Conservation (phyloP, 2,113 vertebrate species). For the Andinoacara biseriatus region DNA sequence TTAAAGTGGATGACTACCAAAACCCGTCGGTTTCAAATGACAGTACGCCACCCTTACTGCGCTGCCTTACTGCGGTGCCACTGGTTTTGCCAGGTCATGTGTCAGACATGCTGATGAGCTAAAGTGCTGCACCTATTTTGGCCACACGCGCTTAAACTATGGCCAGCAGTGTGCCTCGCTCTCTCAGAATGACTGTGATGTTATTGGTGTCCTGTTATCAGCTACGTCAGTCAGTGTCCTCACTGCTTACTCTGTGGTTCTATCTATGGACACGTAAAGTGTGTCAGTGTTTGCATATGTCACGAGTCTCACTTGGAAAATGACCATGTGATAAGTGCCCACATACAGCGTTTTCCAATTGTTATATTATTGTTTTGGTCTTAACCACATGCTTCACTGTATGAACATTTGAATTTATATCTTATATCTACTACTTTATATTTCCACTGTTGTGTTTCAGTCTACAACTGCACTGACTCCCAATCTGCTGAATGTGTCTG, state of each 20-base stretch:
- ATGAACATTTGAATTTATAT: neutral
- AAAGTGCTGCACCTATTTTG: conserved; percentile 43
- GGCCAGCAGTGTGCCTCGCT: neutral
- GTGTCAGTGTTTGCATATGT: neutral
- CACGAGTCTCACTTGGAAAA: neutral
- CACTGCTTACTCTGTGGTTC: neutral
- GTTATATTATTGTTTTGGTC: no score
- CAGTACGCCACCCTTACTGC: neutral
- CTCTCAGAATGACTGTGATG: conserved; percentile 6
- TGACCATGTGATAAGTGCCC: neutral
- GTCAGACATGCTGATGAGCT: neutral
- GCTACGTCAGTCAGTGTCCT: conserved; percentile 3
- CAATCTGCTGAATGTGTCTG: neutral
- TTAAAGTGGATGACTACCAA: neutral
- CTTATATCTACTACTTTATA: neutral
- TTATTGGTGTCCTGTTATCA: conserved; percentile 6
- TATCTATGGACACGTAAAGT: neutral
- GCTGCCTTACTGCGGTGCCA: neutral
- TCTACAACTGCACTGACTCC: neutral
- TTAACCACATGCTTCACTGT: neutral
- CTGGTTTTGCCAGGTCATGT: neutral
- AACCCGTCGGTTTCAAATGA: conserved; percentile 6
- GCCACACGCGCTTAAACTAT: neutral
- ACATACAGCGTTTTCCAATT: neutral
- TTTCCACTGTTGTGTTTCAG: neutral